Base-by-base conservation (phyloP, 2,113 vertebrate species). In the Todiramphus saurophagus region DNA sequence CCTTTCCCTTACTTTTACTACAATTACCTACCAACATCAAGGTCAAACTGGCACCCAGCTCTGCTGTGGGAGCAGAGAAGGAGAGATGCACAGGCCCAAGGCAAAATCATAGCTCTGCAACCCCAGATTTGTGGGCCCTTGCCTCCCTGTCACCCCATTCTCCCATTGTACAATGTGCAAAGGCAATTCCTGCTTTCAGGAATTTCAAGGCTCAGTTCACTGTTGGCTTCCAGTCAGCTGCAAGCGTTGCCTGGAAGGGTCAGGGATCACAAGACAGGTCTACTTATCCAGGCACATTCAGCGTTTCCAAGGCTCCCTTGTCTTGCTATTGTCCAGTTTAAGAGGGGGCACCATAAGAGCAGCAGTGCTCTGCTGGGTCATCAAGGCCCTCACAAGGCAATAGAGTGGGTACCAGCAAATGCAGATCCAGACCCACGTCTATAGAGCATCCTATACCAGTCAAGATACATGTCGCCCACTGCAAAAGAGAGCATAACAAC, bases 151-250 rank as follows among this genome's bases (percentile, higher is more conserved):
- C 15, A 3, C 37, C 55, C 7, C 0, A 4, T 59, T 39, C 20
- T 67, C 30, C 74, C 5, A 2, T 1, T 55, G 44, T 20, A 66
- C 0, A 0, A 66, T 35, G 44, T 19, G 18, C 66, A 64, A 55
- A 68, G 35, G 43, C 58, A 88, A 31, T 63, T 66, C 28, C 48
- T 59, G 23, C 23, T 51, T 55, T 67, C 64, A 70, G 59, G 44
- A 70, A 25, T 62, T 48, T 50, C 2, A 67, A 68, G 39, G 33
- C 35, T 93, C 23, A 24, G 18, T 68, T 68, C 62, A 30, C 24
- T 33, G 53, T 16, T 55, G 37, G n/a, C 51, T 81, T 62, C 33
- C n/a, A 66, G 53, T 51, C 60, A 77, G n/a, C 30, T n/a, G 56
- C 11, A 16, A 60, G 16, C 4, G 8, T 37, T 50, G 20, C 60